Base-by-base conservation (phyloP, 2,113 vertebrate species). In the Stegastes partitus region DNA sequence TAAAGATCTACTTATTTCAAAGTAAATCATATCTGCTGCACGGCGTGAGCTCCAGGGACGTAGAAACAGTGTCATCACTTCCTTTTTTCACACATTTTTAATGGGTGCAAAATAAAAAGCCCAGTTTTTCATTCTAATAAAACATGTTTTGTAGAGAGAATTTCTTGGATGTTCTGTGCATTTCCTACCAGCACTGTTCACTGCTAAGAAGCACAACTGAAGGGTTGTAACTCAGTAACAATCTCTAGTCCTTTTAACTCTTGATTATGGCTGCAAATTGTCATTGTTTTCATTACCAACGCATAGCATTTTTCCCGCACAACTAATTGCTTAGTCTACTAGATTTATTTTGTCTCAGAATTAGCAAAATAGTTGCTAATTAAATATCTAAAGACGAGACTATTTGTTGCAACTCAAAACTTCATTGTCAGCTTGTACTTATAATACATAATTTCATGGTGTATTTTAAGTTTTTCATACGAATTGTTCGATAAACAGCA, bases 1-100 rank as follows among this genome's bases (percentile, higher is more conserved):
- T 66, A 7, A 85, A 88, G 86, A 84, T 63, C 59, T 56, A 53
- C 34, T 78, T 51, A 57, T 74, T 66, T 84, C 68, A 65, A 64
- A 79, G 77, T 22, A 26, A 50, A 61, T 68, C 25, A 49, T 67
- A 39, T 67, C 59, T 14, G 65, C 76, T 49, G 44, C 2, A 22
- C 9, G 0, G 45, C 37, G 55, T 50, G 26, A 58, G 28, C 76
- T 81, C 42, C 49, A 31, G 57, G 62, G 85, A 88, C 21, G 14
- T 53, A 18, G 19, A 56, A 23, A 22, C 45, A 39, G 55, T 59
- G 42, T 54, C 23, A 68, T 67, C 22, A 42, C 42, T 26, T 81
- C 54, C 66, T 70, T 19, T 31, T 56, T 61, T 78, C 28, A 63
- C 55, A 79, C 68, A 34, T 57, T 67, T 72, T 19, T 63, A 59